A percentile compares a stretch with the other conserved stretches of the same genome.
These are phyloP conservation scores for Drosophila mimica DNA, from an alignment of 2,888 invertebrate genomes.

Conservation along the genomic window DNA sequence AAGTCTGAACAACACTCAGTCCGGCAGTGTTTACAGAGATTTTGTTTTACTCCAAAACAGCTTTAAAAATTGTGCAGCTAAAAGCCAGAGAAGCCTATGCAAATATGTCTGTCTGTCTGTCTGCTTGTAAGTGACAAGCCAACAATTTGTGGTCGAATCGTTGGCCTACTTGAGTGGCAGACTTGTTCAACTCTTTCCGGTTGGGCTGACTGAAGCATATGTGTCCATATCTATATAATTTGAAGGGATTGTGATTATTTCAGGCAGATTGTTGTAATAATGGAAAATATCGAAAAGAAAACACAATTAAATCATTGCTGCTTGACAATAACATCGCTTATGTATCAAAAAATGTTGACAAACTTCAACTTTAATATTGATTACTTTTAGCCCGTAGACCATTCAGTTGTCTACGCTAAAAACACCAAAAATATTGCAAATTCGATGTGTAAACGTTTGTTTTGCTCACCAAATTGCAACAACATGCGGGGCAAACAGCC, in stretches of 20 bases:
- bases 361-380: conserved; percentile 18
- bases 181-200: conserved; percentile 33
- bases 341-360: not conserved
- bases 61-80: conserved; percentile 35
- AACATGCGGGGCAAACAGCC: conserved; percentile 19
- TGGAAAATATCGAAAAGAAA: conserved; percentile 49
- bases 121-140: conserved; percentile 7
- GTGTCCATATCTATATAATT: not conserved
- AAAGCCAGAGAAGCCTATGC: conserved; percentile 8
- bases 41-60: not conserved
- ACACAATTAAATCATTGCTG: conserved; percentile 31
- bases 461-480: conserved; percentile 36
- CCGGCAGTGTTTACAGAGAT: not conserved
- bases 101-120: not conserved
- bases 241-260: conserved; percentile 35
- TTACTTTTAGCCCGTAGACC: conserved; percentile 8
- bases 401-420: conserved; percentile 13
- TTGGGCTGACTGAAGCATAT: conserved; percentile 1
- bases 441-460: conserved; percentile 60
- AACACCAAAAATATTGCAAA: conserved; percentile 48
- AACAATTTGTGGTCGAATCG: conserved; percentile 26
- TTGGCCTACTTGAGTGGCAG: conserved; percentile 58
- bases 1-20: not conserved
- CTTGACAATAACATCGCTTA: conserved; percentile 1
- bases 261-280: conserved; percentile 60